A percentile compares a stretch with the other conserved stretches of the same genome.
phyloP scores from a whole-genome alignment of 1,140 invertebrate genomes.

The Ruditapes philippinarum region DNA sequence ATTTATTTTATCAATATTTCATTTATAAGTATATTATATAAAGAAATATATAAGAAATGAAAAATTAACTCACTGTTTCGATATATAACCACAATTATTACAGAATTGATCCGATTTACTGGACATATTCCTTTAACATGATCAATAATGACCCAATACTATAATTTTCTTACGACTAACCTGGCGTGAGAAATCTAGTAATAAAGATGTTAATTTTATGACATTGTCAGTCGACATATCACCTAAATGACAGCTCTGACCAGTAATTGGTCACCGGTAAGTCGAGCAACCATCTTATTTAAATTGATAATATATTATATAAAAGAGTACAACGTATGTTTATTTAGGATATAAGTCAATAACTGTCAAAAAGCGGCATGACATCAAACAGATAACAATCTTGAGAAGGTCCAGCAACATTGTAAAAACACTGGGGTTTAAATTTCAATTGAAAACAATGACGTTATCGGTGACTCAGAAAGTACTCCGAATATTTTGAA shows the following conservation, averaged over 20 bases:
- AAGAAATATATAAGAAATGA: too few relatives aligned
- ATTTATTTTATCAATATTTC: too few relatives aligned
- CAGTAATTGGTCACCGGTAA: background rate
- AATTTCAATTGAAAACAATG: too few relatives aligned
- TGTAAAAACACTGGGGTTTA: too few relatives aligned
- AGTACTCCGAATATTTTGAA: too few relatives aligned
- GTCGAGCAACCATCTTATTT: background rate
- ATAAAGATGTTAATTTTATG: constrained; percentile 25
- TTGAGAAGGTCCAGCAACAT: too few relatives aligned
- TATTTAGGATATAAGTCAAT: background rate
- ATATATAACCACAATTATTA: background rate
- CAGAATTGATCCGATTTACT: background rate
- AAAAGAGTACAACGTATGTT: too few relatives aligned
- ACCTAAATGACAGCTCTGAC: background rate
- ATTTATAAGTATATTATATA: too few relatives aligned
- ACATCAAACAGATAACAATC: background rate
- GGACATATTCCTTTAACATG: background rate
- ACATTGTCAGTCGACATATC: background rate
- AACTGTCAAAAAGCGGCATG: background rate
- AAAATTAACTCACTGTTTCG: background rate
- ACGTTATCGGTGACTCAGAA: too few relatives aligned
- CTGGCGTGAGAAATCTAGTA: background rate
- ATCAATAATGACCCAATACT: background rate
- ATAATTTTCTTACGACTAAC: background rate
- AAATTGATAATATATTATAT: background rate